Conservation (phyloP, 2,888 invertebrate species). For the Xanthia icteritia region DNA sequence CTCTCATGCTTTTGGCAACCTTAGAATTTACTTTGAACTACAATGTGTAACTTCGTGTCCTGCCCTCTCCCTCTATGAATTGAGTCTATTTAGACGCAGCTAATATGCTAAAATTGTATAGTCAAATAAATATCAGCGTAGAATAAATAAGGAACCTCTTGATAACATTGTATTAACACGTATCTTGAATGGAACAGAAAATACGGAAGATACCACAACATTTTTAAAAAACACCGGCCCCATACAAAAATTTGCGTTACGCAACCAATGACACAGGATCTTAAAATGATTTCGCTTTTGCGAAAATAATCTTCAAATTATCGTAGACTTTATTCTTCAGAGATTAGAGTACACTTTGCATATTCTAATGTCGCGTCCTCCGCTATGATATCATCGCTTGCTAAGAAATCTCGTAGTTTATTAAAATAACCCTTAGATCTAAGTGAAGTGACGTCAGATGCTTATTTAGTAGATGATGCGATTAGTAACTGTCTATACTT, state of each 20-base stretch:
- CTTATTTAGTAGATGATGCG: conserved; percentile 46
- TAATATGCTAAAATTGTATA: conserved; percentile 4
- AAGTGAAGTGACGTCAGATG: conserved; percentile 63
- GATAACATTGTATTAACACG: neutral
- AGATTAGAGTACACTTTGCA: conserved; percentile 52
- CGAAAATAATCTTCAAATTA: conserved; percentile 46
- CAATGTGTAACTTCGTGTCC: neutral
- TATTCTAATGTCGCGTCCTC: conserved; percentile 24
- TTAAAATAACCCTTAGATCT: conserved; percentile 68
- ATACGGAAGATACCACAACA: conserved; percentile 17
- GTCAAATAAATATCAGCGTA: neutral
- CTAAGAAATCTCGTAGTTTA: conserved; percentile 60
- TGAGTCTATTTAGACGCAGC: neutral
- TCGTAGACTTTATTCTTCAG: conserved; percentile 34
- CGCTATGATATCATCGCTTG: conserved; percentile 62
- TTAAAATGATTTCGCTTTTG: conserved; percentile 56
- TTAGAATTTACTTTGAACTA: neutral
- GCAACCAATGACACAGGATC: conserved; percentile 69
- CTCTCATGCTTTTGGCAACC: neutral
- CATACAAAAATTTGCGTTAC: conserved; percentile 60
- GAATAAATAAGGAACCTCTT: neutral
- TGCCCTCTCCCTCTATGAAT: neutral
- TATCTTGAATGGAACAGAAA: conserved; percentile 22
- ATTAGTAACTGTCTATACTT: conserved; percentile 35
- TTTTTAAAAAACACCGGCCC: conserved; percentile 53